Evolutionary conservation across 1,140 invertebrate genomes (phyloP).

Genomic region (Akabosia matsudoensis): DNA sequence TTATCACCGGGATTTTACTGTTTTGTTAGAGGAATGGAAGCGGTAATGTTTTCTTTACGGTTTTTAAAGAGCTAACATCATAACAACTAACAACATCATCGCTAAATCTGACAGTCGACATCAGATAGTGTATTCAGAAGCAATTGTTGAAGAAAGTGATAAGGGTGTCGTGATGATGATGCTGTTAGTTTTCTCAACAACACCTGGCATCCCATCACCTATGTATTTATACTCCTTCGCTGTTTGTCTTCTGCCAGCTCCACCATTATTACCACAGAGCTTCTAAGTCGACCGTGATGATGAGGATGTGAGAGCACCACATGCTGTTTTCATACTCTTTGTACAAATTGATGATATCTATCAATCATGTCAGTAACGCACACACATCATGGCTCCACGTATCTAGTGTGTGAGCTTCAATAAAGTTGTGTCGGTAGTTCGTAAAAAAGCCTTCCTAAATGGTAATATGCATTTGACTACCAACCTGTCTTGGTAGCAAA

Average conservation of each 20-base stretch:
- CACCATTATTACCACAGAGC: neutral
- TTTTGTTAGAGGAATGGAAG: neutral
- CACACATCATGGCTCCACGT: conserved; percentile 9
- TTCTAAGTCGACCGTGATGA: neutral
- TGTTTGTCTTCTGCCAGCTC: neutral
- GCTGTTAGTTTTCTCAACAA: neutral
- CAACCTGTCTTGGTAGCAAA: no score
- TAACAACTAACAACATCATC: neutral
- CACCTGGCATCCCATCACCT: conserved; percentile 13
- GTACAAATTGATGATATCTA: conserved; percentile 24
- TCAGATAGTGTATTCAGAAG: neutral
- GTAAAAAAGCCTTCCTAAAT: no score
- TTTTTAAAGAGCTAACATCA: conserved; percentile 2
- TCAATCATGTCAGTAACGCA: conserved; percentile 15
- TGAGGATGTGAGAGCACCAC: conserved; percentile 20
- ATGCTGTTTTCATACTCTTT: conserved; percentile 22
- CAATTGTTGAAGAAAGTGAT: neutral
- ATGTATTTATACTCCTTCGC: neutral
- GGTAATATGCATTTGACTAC: no score
- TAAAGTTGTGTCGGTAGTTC: neutral
- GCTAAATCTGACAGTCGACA: neutral
- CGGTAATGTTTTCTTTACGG: neutral
- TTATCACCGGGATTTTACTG: neutral
- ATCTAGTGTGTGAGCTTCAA: neutral
- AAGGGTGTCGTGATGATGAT: neutral